Evolutionary conservation across 2,888 invertebrate genomes (phyloP), one percentile per base, ranked within the genome.

Genomic region (Ormyrus pomaceus): DNA sequence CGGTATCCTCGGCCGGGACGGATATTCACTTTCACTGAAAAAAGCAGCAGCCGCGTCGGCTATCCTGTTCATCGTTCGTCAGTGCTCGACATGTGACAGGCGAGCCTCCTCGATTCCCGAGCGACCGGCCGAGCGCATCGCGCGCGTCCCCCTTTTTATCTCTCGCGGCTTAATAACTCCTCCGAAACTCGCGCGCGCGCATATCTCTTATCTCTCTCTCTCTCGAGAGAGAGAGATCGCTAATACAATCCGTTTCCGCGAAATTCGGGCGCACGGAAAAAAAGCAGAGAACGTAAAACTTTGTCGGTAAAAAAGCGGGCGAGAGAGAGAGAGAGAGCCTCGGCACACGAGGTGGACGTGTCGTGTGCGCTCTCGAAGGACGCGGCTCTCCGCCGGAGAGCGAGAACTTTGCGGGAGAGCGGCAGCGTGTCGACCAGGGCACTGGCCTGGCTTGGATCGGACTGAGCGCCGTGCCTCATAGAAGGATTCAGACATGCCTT

Each of bases 391-490:
- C 10, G 48, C 62, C 64, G 51, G 50, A 50, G 45, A 34, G 51
- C n/a, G n/a, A 34, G n/a, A 34, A 8, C 50, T 34, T 34, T 4
- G 34, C 34, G 34, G 34, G 34, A 34, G 34, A 34, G 34, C 66
- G 71, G 11, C 9, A 34, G 81, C 77, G 78, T 66, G 66, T 81
- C 79, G 84, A 85, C 83, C 87, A 83, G 86, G 84, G 85, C 87
- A 85, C 73, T 77, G 80, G 73, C 81, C 76, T 72, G 80, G 86
- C 87, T 87, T 86, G 85, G 84, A 86, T 86, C 86, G 83, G 86
- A 88, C 87, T 87, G 87, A 87, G 85, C 84, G 81, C 58, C 34
- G 34, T 66, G 74, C 83, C 83, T 82, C 84, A 84, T 84, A 85
- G 78, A 81, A 83, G 86, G 86, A 87, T 87, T 85, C 86, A 83